Evolutionary conservation across 2,113 vertebrate species (phyloP), one percentile per base, ranked within the genome.

Genomic region (Anolis sagrei): DNA sequence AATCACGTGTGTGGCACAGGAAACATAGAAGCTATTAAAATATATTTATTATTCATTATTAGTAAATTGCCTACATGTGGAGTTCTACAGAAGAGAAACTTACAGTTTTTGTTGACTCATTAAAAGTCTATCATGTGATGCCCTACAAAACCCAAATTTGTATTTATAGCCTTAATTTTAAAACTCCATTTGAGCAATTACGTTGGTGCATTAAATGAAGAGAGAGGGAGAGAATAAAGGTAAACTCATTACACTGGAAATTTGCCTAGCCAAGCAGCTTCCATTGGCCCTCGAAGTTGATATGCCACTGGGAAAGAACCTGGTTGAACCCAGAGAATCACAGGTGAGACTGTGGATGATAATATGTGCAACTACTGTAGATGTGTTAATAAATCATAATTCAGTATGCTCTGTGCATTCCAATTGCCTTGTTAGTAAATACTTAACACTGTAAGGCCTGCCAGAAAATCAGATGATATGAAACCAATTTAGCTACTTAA

Each of bases 21-120:
- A 94, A 95, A 93, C 1, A 32, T 51, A 95, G 92, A 74, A 89
- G 92, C 93, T 94, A 95, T 96, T 96, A 96, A 95, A 95, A 95
- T 93, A 91, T 95, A 95, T 96, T 96, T 95, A 97, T 97, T 97
- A 96, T 96, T 97, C 95, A 96, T 96, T 96, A 96, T 95, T 94
- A 96, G 94, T 79, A 96, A 96, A 96, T 96, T 96, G 95, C 96
- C 94, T 91, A 90, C 81, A 76, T 88, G 95, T 92, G 93, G 92
- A 93, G 89, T 93, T 89, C 89, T 82, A 87, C 21, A 89, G 90
- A 89, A 91, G 1, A 84, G 87, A 93, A 95, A 95, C 92, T 94
- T 87, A 81, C 75, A 88, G 2, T 96, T 96, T 94, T 89, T 95
- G 96, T 96, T 91, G 96, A 96, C 96, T 96, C 96, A 48, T 93